phyloP scores from a whole-genome alignment of 1,140 invertebrate species.

The Liolophura sinensis region DNA sequence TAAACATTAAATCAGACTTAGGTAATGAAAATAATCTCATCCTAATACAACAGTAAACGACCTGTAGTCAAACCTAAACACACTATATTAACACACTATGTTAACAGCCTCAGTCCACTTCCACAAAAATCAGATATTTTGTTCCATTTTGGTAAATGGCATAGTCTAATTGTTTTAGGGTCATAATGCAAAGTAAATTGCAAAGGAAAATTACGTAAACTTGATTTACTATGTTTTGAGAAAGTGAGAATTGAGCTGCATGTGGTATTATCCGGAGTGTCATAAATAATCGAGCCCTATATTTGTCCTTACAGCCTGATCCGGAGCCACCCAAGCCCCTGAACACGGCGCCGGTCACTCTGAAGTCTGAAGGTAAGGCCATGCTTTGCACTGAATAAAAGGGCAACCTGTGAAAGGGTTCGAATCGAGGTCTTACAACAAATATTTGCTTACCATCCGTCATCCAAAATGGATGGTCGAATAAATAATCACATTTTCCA shows the following conservation, averaged over 20 bases:
- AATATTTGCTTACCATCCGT: no score
- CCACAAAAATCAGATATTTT: neutral
- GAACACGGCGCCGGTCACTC: slow-evolving; percentile 27
- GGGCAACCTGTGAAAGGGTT: neutral
- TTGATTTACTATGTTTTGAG: neutral
- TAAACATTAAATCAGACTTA: no score
- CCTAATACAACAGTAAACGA: no score
- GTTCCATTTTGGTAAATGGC: neutral
- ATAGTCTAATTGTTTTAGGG: no score
- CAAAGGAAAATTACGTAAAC: neutral
- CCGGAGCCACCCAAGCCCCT: slow-evolving; percentile 43
- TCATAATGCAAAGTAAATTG: no score
- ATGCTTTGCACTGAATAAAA: neutral
- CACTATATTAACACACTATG: neutral
- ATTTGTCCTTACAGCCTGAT: slow-evolving; percentile 35
- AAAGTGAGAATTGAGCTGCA: neutral
- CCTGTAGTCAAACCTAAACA: neutral
- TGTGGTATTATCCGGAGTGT: neutral
- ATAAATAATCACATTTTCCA: no score
- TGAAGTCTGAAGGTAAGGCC: slow-evolving; percentile 31
- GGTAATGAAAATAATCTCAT: no score
- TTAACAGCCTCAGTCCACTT: neutral
- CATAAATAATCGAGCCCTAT: neutral
- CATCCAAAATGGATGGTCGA: no score
- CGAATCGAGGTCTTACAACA: no score